phyloP scores from a whole-genome alignment of 2,888 invertebrate genomes.

The Drosophila macrospina region DNA sequence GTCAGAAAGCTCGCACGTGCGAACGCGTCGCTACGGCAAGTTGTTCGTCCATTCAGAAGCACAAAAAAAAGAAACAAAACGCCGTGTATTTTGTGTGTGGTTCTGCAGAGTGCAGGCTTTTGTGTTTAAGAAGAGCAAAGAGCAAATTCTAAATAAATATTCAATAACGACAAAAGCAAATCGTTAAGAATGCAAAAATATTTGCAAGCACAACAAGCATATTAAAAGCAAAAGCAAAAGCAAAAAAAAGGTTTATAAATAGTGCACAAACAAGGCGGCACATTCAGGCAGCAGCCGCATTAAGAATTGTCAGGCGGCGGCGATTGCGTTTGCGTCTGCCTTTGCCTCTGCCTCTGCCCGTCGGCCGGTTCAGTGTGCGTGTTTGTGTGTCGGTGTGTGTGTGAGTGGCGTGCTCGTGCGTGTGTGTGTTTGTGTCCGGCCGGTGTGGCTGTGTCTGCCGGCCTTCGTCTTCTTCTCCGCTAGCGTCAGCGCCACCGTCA shows the following conservation, averaged over 20 bases:
- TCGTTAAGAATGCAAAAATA: conserved; percentile 57
- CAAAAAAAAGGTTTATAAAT: conserved; percentile 71
- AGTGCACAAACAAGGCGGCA: conserved; percentile 73
- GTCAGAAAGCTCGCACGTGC: conserved; percentile 77
- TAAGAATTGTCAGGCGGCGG: conserved; percentile 71
- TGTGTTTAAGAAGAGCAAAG: conserved; percentile 49
- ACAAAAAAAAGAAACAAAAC: conserved; percentile 52
- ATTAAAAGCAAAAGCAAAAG: conserved; percentile 38
- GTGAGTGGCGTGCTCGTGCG: conserved; percentile 26
- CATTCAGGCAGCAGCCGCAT: conserved; percentile 47
- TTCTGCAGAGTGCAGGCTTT: conserved; percentile 39
- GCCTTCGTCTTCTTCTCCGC: conserved; percentile 46
- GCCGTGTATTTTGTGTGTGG: conserved; percentile 47
- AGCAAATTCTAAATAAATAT: conserved; percentile 68
- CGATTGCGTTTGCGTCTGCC: conserved; percentile 47
- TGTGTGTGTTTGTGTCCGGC: conserved; percentile 45
- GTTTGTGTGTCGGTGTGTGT: conserved; percentile 24
- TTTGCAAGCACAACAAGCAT: conserved; percentile 54
- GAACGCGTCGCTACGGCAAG: conserved; percentile 57
- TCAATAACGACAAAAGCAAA: conserved; percentile 58
- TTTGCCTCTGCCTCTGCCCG: conserved; percentile 9
- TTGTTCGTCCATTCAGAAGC: conserved; percentile 47
- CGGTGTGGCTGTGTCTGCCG: conserved; percentile 47
- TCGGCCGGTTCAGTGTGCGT: conserved; percentile 9
- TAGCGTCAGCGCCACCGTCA: conserved; percentile 28